Evolutionary conservation across 2,888 invertebrate genomes (phyloP).

Genomic region (Euplagia quadripunctaria): DNA sequence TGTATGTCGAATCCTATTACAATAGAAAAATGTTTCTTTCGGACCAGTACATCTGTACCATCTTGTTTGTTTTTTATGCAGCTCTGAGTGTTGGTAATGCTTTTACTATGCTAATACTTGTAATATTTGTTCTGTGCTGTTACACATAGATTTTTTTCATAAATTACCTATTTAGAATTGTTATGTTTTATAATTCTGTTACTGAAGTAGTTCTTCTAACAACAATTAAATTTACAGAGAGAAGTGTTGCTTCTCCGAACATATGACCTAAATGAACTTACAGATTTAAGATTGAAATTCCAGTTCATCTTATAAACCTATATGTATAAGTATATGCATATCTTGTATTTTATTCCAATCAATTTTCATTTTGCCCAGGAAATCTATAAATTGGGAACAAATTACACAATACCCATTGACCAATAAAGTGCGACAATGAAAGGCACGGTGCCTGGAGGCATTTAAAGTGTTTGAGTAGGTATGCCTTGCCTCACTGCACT

Average conservation of each 20-base stretch:
- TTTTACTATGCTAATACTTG: background rate
- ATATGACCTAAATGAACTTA: too few species aligned
- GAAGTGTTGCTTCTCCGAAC: too few species aligned
- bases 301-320: background rate
- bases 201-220: too few species aligned
- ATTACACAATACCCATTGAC: slow-evolving; percentile 51
- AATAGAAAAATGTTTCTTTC: too few species aligned
- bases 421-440: slow-evolving; percentile 54
- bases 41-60: too few species aligned
- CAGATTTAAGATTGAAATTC: too few species aligned
- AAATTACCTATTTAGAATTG: background rate
- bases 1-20: too few species aligned
- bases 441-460: slow-evolving; percentile 69
- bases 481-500: slow-evolving; percentile 65
- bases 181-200: background rate
- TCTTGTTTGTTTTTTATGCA: background rate
- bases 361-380: background rate
- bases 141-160: background rate
- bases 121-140: background rate
- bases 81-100: background rate
- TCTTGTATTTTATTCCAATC: background rate
- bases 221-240: too few species aligned
- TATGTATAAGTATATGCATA: background rate
- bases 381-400: slow-evolving; percentile 28
- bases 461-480: slow-evolving; percentile 70